Percentiles rank a stretch among this genome's conserved stretches.
phyloP scores from a whole-genome alignment of 1,140 invertebrate species.

The Lepidostoma basale region DNA sequence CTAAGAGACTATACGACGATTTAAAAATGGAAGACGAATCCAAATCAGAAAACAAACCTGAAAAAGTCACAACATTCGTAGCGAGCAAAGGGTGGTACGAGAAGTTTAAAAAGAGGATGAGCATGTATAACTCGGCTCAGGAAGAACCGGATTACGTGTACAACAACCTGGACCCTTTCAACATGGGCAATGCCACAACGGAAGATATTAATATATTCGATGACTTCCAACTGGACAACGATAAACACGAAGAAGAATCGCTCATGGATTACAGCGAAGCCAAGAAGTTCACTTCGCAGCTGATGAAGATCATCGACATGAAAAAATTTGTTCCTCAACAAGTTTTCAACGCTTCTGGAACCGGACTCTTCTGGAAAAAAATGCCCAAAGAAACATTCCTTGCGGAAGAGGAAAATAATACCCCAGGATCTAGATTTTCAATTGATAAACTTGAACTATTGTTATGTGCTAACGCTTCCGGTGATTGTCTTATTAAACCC shows the following conservation, averaged over 20 bases:
- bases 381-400: conserved; percentile 56
- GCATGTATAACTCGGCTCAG: conserved; percentile 47
- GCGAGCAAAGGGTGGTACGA: conserved; percentile 52
- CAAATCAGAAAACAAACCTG: conserved; percentile 13
- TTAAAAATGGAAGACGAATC: conserved; percentile 45
- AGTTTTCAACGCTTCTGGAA: conserved; percentile 56
- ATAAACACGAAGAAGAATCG: conserved; percentile 41
- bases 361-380: conserved; percentile 57
- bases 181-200: neutral
- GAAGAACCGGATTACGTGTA: conserved; percentile 13
- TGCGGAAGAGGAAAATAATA: conserved; percentile 50
- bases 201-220: neutral
- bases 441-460: conserved; percentile 58
- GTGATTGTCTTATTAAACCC: conserved; percentile 55
- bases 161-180: neutral
- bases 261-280: conserved; percentile 49
- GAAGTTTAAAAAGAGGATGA: conserved; percentile 48
- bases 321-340: conserved; percentile 49
- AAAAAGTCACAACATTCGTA: conserved; percentile 36
- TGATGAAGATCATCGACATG: conserved; percentile 47
- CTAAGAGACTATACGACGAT: conserved; percentile 42
- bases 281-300: conserved; percentile 44
- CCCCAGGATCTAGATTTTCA: conserved; percentile 53
- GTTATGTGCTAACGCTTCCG: conserved; percentile 52
- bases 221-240: neutral